Percentiles rank a stretch among this genome's conserved stretches.
phyloP scores from a whole-genome alignment of 2,797 vertebrate genomes.

The Lophotriccus pileatus region DNA sequence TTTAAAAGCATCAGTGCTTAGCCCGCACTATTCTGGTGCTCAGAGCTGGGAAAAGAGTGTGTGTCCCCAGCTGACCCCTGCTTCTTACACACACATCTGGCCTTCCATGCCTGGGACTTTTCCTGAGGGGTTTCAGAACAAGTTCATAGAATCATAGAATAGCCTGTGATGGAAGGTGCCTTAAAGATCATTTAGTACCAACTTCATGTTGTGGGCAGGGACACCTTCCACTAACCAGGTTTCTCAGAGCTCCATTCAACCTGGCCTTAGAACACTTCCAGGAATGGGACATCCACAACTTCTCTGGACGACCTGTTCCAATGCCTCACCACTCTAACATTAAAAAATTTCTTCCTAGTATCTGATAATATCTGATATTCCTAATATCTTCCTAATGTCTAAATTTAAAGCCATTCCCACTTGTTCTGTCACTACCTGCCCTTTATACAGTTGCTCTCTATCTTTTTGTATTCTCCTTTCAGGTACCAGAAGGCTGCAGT shows the following conservation, averaged over 20 bases:
- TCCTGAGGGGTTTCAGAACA: background rate
- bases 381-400: background rate
- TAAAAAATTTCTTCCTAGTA: background rate
- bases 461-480: background rate
- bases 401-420: background rate
- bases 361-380: background rate
- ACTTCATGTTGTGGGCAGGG: background rate
- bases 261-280: background rate
- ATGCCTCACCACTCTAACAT: background rate
- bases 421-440: background rate
- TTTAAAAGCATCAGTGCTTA: background rate
- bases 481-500: background rate
- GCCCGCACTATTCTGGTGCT: accelerated
- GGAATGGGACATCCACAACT: background rate
- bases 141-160: background rate
- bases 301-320: background rate
- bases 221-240: background rate
- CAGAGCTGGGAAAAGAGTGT: background rate
- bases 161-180: background rate
- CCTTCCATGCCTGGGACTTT: background rate
- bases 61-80: background rate
- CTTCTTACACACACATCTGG: background rate
- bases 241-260: background rate
- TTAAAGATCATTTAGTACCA: background rate
- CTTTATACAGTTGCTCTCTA: background rate